These are phyloP conservation scores for Papilio aristodemus DNA, from an alignment of 1,140 invertebrate genomes.

Conservation along the genomic window DNA sequence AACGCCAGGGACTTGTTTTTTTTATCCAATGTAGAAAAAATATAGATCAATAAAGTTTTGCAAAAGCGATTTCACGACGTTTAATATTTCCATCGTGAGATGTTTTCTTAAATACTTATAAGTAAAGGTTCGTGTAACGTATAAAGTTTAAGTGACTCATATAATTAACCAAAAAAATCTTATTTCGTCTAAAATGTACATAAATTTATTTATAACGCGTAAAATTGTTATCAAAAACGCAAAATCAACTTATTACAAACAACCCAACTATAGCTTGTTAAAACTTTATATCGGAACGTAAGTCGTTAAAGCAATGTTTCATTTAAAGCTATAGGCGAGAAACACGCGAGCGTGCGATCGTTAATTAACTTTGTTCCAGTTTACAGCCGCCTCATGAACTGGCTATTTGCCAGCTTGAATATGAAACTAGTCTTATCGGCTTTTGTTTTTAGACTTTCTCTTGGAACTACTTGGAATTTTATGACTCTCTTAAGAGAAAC, in stretches of 20 bases:
- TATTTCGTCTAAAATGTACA: no score
- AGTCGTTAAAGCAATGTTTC: constrained; percentile 27
- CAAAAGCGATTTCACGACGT: no score
- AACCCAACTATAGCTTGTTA: constrained; percentile 19
- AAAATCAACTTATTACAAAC: constrained; percentile 2
- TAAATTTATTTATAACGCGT: not conserved
- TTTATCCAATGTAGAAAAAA: not conserved
- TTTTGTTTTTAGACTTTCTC: constrained; percentile 21
- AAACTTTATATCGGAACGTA: constrained; percentile 21
- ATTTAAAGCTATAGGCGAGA: constrained; percentile 26
- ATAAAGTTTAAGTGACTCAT: no score
- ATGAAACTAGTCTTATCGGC: not conserved
- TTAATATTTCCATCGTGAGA: no score
- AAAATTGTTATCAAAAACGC: not conserved
- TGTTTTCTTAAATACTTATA: no score
- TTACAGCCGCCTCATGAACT: constrained; percentile 14
- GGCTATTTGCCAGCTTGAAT: constrained; percentile 15
- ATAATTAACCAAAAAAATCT: no score
- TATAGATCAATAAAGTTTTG: not conserved
- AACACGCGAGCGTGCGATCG: constrained; percentile 28
- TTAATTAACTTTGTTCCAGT: constrained; percentile 32
- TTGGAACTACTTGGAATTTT: constrained; percentile 15
- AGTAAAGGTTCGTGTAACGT: no score
- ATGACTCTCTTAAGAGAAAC: constrained; percentile 10
- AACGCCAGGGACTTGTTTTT: not conserved